Evolutionary conservation across 2,797 vertebrate genomes (phyloP), one percentile per base, ranked within the genome.

Genomic region (Phoxinus dragarum): DNA sequence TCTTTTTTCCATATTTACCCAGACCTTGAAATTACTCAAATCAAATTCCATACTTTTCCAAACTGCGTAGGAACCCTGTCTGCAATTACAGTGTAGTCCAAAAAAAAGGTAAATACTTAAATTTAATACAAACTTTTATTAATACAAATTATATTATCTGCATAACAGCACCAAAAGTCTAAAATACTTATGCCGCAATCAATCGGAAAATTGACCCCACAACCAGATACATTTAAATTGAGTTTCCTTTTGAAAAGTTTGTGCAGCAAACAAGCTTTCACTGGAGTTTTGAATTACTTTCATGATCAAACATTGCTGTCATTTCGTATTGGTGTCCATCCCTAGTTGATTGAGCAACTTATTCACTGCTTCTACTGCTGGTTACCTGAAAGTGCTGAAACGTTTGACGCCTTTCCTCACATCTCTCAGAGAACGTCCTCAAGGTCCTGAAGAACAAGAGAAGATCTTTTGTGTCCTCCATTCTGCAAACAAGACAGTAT

Each of bases 341-440:
- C 31, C 11, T 56, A 36, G 36, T 31, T 69, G 36, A 9, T 31
- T 69, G 66, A 12, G 14, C 7, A 72, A 34, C 9, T 19, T 61
- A 78, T 44, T 31, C 14, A 8, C 16, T 4, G 38, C 36, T 78
- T 47, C 40, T 66, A 31, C 34, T 80, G 19, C 31, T 68, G 78
- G 42, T 80, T 95, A 99, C 98, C 96, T 98, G 96, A 93, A 99
- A 98, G 90, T 97, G 94, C 31, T 89, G 90, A 88, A 97, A 98
- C 10, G 97, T 96, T 81, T 54, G 38, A 54, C 88, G 93, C 1
- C 97, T 95, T 86, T 97, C 94, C 4, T 96, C 93, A 82, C 88
- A 92, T 92, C 96, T 96, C 71, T 97, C 92, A 27, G 95, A 94
- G 82, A 96, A 98, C 31, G 72, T 90, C 88, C 93, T 94, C 40